Percentiles rank a stretch among this genome's conserved stretches.
These are phyloP conservation scores for Eulithis prunata DNA, from an alignment of 2,888 invertebrate species.

Conservation along the genomic window DNA sequence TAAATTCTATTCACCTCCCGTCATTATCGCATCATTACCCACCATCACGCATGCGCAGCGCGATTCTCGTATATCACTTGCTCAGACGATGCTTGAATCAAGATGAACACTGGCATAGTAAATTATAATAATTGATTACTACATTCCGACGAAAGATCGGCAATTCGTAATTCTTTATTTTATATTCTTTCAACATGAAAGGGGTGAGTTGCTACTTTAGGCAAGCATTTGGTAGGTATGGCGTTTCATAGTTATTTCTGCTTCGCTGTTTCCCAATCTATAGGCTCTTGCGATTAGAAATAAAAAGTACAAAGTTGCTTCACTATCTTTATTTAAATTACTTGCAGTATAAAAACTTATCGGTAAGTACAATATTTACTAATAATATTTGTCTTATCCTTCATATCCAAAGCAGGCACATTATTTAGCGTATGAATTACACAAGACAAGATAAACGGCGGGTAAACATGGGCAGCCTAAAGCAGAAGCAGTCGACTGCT, in stretches of 20 bases:
- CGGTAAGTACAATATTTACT: slow-evolving; percentile 22
- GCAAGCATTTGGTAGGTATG: no score
- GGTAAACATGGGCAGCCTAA: no score
- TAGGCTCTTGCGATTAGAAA: neutral
- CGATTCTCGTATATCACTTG: slow-evolving; percentile 51
- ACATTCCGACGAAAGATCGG: neutral
- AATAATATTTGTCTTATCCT: slow-evolving; percentile 22
- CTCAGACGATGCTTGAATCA: slow-evolving; percentile 24
- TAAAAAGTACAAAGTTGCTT: slow-evolving; percentile 7
- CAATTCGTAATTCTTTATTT: neutral
- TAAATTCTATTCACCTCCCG: slow-evolving; percentile 38
- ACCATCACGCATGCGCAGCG: slow-evolving; percentile 57
- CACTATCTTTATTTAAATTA: slow-evolving; percentile 35
- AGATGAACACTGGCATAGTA: slow-evolving; percentile 18
- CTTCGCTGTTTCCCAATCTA: no score
- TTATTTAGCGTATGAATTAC: slow-evolving; percentile 22
- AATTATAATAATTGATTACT: slow-evolving; percentile 42
- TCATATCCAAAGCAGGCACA: slow-evolving; percentile 6
- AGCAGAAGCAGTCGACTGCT: no score
- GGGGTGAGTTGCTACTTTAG: no score
- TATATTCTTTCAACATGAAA: no score
- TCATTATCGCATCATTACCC: slow-evolving; percentile 8
- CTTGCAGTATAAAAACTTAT: slow-evolving; percentile 20
- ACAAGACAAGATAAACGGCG: slow-evolving; percentile 27
- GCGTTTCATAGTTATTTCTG: no score